Percentiles rank a stretch among this genome's conserved stretches.
Evolutionary conservation across 2,888 invertebrate genomes (phyloP).

Genomic region (Gastracanthus pulcherrimus): DNA sequence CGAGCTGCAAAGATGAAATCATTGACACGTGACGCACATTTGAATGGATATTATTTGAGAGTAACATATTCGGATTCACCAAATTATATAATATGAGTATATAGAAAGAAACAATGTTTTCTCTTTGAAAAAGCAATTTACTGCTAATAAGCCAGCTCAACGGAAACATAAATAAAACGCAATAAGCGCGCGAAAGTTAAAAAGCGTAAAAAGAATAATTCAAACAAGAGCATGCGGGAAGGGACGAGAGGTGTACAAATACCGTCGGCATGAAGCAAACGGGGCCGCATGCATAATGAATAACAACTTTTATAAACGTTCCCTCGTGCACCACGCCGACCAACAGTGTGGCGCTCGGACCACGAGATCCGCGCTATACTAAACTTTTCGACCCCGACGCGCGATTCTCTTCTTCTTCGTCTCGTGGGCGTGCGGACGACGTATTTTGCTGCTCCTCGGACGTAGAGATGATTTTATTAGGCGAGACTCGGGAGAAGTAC

Average conservation of each 20-base stretch:
- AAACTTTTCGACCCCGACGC: constrained; percentile 15
- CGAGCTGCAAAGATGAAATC: too few species aligned
- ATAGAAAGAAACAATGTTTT: too few species aligned
- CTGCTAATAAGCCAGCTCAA: not conserved
- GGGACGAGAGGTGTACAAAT: constrained; percentile 62
- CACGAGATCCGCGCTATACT: too few species aligned
- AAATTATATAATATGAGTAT: not conserved
- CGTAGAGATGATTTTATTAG: constrained; percentile 29
- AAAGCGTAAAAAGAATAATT: not conserved
- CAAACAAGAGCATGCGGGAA: constrained; percentile 13
- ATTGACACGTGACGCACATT: too few species aligned
- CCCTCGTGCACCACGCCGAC: too few species aligned
- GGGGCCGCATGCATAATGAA: constrained; percentile 70
- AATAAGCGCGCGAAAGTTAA: not conserved
- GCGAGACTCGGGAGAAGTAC: not conserved
- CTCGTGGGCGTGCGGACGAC: not conserved
- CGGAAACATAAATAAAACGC: constrained; percentile 16
- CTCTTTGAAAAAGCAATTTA: too few species aligned
- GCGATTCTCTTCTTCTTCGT: not conserved
- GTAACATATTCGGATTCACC: too few species aligned
- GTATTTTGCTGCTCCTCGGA: not conserved
- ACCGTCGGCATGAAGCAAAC: constrained; percentile 58
- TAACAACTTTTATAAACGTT: constrained; percentile 60
- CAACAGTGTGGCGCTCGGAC: constrained; percentile 38
- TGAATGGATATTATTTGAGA: too few species aligned